These are phyloP conservation scores for Paraescarpia echinospica DNA, from an alignment of 1,140 invertebrate species.

Conservation along the genomic window DNA sequence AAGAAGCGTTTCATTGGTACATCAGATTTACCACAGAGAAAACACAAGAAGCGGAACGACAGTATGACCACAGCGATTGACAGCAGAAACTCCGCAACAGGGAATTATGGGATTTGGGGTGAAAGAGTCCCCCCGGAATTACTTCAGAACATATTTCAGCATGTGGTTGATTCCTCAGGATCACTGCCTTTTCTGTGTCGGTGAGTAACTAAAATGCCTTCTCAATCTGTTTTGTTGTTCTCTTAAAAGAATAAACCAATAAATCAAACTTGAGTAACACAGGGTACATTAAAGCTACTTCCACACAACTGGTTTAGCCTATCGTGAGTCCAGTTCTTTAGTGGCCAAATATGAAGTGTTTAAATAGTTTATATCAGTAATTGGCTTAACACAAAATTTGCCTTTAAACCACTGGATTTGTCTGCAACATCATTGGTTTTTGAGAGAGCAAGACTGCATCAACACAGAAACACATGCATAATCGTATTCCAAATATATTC, in stretches of 20 bases:
- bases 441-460: too few relatives aligned
- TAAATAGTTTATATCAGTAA: too few relatives aligned
- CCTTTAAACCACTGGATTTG: too few relatives aligned
- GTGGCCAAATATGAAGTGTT: too few relatives aligned
- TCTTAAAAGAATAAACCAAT: background rate
- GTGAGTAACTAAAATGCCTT: slow-evolving; percentile 53
- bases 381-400: too few relatives aligned
- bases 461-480: too few relatives aligned
- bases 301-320: too few relatives aligned
- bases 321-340: too few relatives aligned
- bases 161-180: slow-evolving; percentile 68
- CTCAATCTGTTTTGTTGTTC: slow-evolving; percentile 19
- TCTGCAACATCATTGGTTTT: too few relatives aligned
- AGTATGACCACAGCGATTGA: background rate
- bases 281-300: too few relatives aligned
- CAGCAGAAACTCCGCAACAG: background rate
- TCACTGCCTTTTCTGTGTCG: slow-evolving; percentile 72
- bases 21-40: background rate
- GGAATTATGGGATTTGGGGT: slow-evolving; percentile 61
- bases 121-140: slow-evolving; percentile 66
- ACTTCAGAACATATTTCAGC: slow-evolving; percentile 71
- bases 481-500: too few relatives aligned
- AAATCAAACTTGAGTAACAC: too few relatives aligned
- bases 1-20: background rate
- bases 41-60: background rate